Base-by-base conservation (phyloP, 2,113 vertebrate species). In the Myiopsitta monachus region DNA sequence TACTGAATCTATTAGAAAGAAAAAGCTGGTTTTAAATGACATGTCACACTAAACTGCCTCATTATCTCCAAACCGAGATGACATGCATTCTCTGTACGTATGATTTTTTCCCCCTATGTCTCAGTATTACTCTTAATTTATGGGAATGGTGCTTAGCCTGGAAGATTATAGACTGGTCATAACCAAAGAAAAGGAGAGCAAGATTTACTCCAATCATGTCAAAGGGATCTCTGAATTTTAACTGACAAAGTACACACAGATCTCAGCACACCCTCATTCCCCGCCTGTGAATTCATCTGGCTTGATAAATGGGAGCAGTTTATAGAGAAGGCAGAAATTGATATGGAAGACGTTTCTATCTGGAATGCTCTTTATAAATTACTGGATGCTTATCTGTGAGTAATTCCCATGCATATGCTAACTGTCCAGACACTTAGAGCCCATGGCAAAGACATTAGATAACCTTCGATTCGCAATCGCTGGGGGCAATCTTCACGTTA, bases 31-130 rank as follows among this genome's bases (percentile, higher is more conserved):
- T 97, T 96, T 87, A 97, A 98, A 97, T 97, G 95, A 96, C 95
- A 90, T 96, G 96, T 97, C 96, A 95, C 43, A 83, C 94, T 96
- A 97, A 98, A 96, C 51, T 87, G 96, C 88, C 95, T 97, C 95
- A 95, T 98, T 97, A 96, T 83, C 77, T 93, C 82, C 76, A 72
- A 97, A 97, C 96, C 52, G 94, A 98, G 96, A 96, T 97, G 95
- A 94, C 97, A 97, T 68, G 54, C 90, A 83, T 91, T 89, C 67
- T 85, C 62, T 30, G 57, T 22, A 57, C 0, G 1, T 94, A 66
- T 84, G 92, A 69, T 90, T 97, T 97, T 74, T 7, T 64, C 87
- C 90, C 90, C 90, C 63, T 55, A 31, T 63, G 70, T 83, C 95
- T 97, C 49, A 43, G 92, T 94, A 95, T 87, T 94, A 80, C 52